Evolutionary conservation across 1,140 invertebrate genomes (phyloP), one percentile per base, ranked within the genome.

Genomic region (Teleopsis dalmanni): DNA sequence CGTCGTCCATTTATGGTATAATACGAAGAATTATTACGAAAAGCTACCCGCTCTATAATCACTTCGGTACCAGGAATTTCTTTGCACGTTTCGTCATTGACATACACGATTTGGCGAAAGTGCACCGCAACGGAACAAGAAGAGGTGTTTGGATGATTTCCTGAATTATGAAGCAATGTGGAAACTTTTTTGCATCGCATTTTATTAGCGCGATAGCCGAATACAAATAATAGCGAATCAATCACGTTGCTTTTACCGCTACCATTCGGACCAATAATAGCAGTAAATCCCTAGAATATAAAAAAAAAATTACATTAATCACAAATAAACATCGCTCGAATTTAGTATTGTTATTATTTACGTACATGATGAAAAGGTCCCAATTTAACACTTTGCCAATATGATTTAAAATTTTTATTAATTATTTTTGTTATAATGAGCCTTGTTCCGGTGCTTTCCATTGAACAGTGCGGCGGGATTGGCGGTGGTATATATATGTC

Each of bases 161-260:
- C 86, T n/a, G 95, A 98, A 57, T 92, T 94, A 62, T 99, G 96
- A 55, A 99, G 85, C 0, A 99, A 67, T 1, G 88, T 86, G 3
- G 89, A 91, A 5, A 99, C 78, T 69, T 98, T 98, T 73, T 98
- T 98, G 0, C 91, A 93, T 31, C 97, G 79, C 50, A 99, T 95
- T 73, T 96, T 97, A 40, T 84, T 85, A 0, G 96, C 93, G 59
- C 95, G 70, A 71, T 95, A 98, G 8, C 95, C 95, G 80, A 99
- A 98, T 0, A 99, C 97, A 80, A 99, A 99, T 51, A 99, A 75
- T 86, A 99, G 91, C 0, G 97, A 95, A 73, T 99, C 97, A 58
- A 99, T 99, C 0, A 98, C 93, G 74, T 99, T 99, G 53, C 92
- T 96, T 66, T 99, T 99, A 0, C 97, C 97, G 76, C 92, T 98